phyloP scores from a whole-genome alignment of 2,888 invertebrate genomes.

The Melanostoma scalare region DNA sequence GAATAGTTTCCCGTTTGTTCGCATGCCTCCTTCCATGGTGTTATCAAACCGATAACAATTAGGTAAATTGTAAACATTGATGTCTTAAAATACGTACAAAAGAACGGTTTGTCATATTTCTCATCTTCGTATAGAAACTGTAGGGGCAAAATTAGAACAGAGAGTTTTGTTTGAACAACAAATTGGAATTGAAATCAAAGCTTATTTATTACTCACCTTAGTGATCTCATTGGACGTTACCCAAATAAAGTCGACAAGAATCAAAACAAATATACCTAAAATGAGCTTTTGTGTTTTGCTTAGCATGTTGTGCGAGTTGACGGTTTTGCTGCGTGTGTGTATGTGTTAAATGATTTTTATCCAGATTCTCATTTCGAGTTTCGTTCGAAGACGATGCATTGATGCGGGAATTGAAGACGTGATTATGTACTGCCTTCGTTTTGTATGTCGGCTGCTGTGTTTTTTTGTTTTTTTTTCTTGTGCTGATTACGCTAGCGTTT shows the following conservation, averaged over 20 bases:
- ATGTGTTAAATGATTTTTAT: constrained; percentile 71
- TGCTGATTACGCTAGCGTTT: no score
- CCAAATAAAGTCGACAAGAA: constrained; percentile 97
- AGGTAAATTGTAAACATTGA: constrained; percentile 96
- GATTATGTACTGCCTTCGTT: not conserved
- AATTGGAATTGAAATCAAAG: not conserved
- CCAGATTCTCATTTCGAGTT: constrained; percentile 71
- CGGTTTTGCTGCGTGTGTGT: constrained; percentile 60
- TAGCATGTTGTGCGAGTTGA: constrained; percentile 77
- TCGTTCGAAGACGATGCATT: constrained; percentile 69
- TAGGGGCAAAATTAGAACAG: constrained; percentile 77
- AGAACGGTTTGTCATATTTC: constrained; percentile 95
- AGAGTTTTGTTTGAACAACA: not conserved
- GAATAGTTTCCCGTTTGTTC: constrained; percentile 88
- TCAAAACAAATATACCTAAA: constrained; percentile 92
- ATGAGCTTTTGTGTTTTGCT: constrained; percentile 88
- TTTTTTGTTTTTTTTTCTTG: not conserved
- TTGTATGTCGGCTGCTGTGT: not conserved
- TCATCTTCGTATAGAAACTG: constrained; percentile 94
- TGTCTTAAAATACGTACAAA: constrained; percentile 97
- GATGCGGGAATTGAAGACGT: constrained; percentile 45
- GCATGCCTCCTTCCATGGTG: constrained; percentile 95
- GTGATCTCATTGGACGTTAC: constrained; percentile 97
- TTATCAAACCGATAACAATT: constrained; percentile 93
- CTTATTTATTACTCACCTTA: constrained; percentile 86